Percentiles rank a stretch among this genome's conserved stretches.
Conservation (phyloP, 1,140 invertebrate species). For the Stegodyphus dumicola region DNA sequence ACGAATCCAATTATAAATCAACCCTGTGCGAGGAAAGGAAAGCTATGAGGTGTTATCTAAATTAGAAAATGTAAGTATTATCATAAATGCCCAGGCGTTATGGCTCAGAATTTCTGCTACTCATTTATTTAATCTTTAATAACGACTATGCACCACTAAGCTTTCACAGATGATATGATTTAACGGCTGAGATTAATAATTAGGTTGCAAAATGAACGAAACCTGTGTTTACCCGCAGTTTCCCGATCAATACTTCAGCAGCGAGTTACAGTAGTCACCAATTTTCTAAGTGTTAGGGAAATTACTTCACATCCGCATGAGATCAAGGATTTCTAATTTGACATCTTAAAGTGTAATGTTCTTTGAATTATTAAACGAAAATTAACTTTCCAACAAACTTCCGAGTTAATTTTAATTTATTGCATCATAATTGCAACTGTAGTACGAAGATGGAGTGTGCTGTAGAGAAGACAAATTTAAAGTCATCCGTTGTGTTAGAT, state of each 20-base stretch:
- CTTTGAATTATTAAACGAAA: too few relatives aligned
- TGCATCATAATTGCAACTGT: too few relatives aligned
- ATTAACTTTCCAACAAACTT: too few relatives aligned
- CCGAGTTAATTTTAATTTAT: too few relatives aligned
- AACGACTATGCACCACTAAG: neutral
- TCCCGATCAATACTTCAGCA: constrained; percentile 14
- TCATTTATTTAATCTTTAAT: constrained; percentile 6
- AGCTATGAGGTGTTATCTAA: too few relatives aligned
- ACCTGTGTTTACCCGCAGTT: constrained; percentile 5
- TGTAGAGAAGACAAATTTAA: too few relatives aligned
- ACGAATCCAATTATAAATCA: too few relatives aligned
- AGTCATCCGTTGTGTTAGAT: too few relatives aligned
- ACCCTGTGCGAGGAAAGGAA: too few relatives aligned
- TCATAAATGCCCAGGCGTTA: neutral
- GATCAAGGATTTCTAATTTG: neutral
- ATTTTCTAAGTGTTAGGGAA: constrained; percentile 19
- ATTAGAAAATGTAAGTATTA: neutral
- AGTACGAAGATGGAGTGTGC: too few relatives aligned
- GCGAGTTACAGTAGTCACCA: constrained; percentile 4
- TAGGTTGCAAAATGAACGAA: neutral
- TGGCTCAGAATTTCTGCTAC: neutral
- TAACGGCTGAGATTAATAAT: constrained; percentile 30
- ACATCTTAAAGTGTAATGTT: neutral
- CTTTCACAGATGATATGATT: constrained; percentile 23
- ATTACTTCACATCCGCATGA: constrained; percentile 3